Evolutionary conservation across 2,113 vertebrate genomes (phyloP), one percentile per base, ranked within the genome.

Genomic region (Phrynosoma platyrhinos): DNA sequence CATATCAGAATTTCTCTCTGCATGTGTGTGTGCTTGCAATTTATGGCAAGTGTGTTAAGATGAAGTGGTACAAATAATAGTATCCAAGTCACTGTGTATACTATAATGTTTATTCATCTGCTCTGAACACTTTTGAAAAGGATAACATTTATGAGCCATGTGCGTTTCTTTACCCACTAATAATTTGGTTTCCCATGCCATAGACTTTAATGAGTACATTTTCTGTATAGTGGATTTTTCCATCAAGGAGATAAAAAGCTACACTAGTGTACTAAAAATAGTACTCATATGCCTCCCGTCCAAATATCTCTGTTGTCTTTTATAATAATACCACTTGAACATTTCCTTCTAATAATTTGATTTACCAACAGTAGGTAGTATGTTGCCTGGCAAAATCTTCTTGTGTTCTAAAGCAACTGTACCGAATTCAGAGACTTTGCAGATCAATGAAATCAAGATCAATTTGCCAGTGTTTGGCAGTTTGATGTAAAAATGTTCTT

Each of bases 401-500:
- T 92, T 95, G 92, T 96, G 90, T 95, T 9, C 87, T 88, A 9
- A 62, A 88, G 80, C 74, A 10, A 89, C 90, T 94, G 88, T 21
- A 92, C 0, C n/a, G n/a, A n/a, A n/a, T n/a, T 0, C 32, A 52
- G 89, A 90, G 93, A 92, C 93, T 95, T 91, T 80, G 86, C 88
- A 86, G 85, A 92, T 85, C 92, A 82, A 93, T 87, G 91, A 87
- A 92, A 91, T 95, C 77, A 83, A 95, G 92, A 94, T 96, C 89
- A 89, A 93, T 94, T 97, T 97, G 94, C 95, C 94, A 96, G 95
- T 94, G 94, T 95, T 96, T 94, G 96, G 94, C 92, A 95, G 96
- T 96, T 96, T 95, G 94, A 93, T 95, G 95, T 97, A 96, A 95
- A 18, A 85, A 92, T 93, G 94, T 95, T 95, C 94, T 94, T 96